These are phyloP conservation scores for Acleris emargana DNA, from an alignment of 2,888 invertebrate species.

Conservation along the genomic window DNA sequence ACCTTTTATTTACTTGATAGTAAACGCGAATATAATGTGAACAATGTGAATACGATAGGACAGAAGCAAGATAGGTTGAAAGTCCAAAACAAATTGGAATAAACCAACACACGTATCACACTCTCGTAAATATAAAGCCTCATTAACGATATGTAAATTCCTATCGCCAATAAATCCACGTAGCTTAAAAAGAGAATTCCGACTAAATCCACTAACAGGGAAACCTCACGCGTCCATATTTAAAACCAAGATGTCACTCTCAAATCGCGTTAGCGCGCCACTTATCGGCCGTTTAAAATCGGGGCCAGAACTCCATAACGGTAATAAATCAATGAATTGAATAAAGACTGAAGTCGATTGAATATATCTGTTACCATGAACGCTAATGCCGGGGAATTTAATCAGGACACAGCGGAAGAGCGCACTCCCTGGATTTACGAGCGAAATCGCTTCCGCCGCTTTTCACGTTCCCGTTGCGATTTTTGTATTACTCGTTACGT, in stretches of 20 bases:
- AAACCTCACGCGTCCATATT: no score
- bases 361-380: constrained; percentile 64
- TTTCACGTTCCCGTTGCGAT: constrained; percentile 47
- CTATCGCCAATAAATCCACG: no score
- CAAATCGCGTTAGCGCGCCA: constrained; percentile 14
- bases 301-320: constrained; percentile 32
- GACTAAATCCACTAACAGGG: no score
- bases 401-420: constrained; percentile 61
- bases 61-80: no score
- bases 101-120: no score
- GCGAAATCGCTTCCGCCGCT: constrained; percentile 64
- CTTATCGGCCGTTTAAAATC: constrained; percentile 16
- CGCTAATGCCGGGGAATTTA: constrained; percentile 69
- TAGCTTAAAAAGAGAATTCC: no score
- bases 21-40: no score
- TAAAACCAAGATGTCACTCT: constrained; percentile 6
- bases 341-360: constrained; percentile 57
- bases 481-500: constrained; percentile 37
- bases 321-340: constrained; percentile 55
- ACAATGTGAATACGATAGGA: no score
- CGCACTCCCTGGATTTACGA: constrained; percentile 63
- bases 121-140: no score
- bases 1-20: no score
- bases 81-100: no score
- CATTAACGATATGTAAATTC: no score